These are phyloP conservation scores for Hexactinellida sp. DNA, from an alignment of 37 sponge, comb jelly and placozoan species.

Conservation along the genomic window DNA sequence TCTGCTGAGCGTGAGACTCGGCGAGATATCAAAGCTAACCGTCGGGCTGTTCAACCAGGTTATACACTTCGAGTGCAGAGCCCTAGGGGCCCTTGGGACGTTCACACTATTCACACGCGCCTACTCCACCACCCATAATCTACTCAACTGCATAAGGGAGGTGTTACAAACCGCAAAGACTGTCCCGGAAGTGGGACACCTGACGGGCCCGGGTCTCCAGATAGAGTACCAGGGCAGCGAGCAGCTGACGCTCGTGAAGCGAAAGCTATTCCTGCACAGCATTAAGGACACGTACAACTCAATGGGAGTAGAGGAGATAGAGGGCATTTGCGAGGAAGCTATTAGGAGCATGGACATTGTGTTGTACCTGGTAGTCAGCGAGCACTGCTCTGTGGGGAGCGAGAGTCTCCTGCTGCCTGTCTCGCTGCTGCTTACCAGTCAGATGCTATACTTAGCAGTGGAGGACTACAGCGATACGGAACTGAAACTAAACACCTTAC, in stretches of 20 bases:
- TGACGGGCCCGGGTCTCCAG: neutral
- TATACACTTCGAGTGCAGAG: neutral
- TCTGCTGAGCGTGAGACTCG: neutral
- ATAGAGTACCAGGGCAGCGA: neutral
- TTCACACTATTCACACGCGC: neutral
- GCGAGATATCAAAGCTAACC: neutral
- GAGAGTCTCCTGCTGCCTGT: neutral
- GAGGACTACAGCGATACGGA: neutral
- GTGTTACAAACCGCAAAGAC: neutral
- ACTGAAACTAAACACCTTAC: neutral
- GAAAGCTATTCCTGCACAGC: neutral
- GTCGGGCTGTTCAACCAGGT: neutral
- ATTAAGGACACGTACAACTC: constrained; percentile 8
- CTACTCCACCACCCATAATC: neutral
- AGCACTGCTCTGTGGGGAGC: neutral
- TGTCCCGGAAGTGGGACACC: neutral
- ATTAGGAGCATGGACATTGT: neutral
- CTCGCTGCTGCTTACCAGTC: neutral
- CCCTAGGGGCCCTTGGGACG: neutral
- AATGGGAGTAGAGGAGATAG: neutral
- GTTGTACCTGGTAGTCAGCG: neutral
- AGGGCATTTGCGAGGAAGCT: neutral
- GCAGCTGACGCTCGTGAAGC: neutral
- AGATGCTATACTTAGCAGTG: neutral
- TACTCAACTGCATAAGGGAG: neutral